These are phyloP conservation scores for Actenoides lindsayi DNA, from an alignment of 2,113 vertebrate genomes.

Conservation along the genomic window DNA sequence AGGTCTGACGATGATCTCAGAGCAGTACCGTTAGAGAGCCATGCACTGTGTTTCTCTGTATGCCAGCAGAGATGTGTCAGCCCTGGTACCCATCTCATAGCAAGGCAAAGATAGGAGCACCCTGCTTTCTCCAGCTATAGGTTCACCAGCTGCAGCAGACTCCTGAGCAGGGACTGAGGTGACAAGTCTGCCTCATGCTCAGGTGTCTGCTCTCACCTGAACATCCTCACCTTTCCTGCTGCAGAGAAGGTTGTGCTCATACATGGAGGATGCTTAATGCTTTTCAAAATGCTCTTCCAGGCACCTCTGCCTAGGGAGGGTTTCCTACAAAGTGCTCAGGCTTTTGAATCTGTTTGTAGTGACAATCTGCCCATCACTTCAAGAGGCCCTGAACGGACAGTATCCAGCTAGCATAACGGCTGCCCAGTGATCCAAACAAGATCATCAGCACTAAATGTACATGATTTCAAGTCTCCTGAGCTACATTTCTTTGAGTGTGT, in stretches of 20 bases:
- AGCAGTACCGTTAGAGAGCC: neutral
- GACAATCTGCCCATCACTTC: neutral
- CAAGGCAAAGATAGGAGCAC: neutral
- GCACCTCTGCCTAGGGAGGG: neutral
- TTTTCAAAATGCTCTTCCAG: neutral
- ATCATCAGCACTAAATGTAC: neutral
- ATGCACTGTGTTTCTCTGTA: accelerated
- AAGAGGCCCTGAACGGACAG: neutral
- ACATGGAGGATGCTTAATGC: accelerated
- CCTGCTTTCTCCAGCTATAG: neutral
- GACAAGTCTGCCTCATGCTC: neutral
- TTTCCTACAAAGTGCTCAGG: neutral
- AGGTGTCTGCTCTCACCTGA: neutral
- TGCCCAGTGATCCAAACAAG: neutral
- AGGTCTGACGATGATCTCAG: neutral
- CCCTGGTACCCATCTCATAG: neutral
- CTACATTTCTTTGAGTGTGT: conserved; percentile 21
- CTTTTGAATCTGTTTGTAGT: neutral
- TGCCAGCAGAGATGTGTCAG: neutral
- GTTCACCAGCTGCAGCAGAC: neutral
- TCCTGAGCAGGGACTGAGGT: neutral
- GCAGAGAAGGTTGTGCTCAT: neutral
- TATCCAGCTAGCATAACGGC: neutral
- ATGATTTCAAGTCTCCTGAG: conserved; percentile 28
- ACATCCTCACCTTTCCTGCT: neutral